Conservation (phyloP, 2,888 invertebrate species). For the Tetanocera ferruginea region DNA sequence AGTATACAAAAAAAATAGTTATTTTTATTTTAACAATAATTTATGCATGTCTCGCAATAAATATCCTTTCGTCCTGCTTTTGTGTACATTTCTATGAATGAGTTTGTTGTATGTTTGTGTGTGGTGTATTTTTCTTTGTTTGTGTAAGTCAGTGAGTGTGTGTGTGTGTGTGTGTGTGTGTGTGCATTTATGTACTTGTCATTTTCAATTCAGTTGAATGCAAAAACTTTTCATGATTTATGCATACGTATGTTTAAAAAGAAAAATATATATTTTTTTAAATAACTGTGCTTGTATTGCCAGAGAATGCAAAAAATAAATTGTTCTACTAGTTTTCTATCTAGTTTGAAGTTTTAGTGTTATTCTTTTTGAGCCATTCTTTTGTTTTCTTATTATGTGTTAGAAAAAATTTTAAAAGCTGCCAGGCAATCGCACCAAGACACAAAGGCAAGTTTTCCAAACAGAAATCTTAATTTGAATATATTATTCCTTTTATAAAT, state of each 20-base stretch:
- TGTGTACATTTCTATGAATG: too few species aligned
- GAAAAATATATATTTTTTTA: too few species aligned
- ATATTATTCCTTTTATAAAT: conserved; percentile 32
- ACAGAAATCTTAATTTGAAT: neutral
- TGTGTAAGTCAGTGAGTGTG: too few species aligned
- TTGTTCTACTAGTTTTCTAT: too few species aligned
- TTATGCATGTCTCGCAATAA: neutral
- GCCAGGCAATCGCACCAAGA: too few species aligned
- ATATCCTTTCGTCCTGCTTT: too few species aligned
- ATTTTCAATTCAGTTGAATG: neutral
- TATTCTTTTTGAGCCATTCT: neutral
- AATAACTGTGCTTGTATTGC: too few species aligned
- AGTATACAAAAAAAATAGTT: conserved; percentile 17
- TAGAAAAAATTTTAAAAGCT: neutral
- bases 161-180: neutral
- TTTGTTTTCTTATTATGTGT: neutral
- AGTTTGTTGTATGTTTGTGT: neutral
- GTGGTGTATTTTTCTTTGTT: too few species aligned
- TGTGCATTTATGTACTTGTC: neutral
- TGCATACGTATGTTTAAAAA: neutral
- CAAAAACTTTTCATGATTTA: conserved; percentile 12
- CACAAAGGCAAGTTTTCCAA: too few species aligned
- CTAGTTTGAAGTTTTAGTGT: too few species aligned
- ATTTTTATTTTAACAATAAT: conserved; percentile 23
- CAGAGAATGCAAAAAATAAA: too few species aligned